Conservation (phyloP, 2,113 vertebrate genomes). For the Labrus mixtus region DNA sequence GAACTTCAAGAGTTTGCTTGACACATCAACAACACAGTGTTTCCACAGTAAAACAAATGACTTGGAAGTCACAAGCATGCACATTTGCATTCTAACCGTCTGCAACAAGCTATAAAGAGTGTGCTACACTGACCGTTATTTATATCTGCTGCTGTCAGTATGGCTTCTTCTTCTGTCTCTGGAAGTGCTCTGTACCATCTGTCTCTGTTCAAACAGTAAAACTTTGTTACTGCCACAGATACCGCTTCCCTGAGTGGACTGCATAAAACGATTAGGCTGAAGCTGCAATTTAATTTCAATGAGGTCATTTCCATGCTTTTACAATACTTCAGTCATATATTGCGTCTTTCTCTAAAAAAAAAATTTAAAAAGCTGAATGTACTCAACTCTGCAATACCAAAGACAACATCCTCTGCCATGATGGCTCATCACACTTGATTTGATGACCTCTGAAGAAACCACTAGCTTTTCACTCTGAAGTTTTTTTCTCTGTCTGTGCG, state of each 20-base stretch:
- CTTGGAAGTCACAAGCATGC: neutral
- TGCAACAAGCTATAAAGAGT: neutral
- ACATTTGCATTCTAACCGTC: neutral
- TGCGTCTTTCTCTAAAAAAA: neutral
- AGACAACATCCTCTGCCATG: constrained; percentile 44
- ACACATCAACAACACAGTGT: no score
- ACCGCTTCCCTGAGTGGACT: constrained; percentile 12
- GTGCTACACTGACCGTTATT: neutral
- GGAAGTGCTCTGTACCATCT: constrained; percentile 24
- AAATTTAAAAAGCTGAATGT: neutral
- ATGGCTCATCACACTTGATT: constrained; percentile 66
- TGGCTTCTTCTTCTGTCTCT: neutral
- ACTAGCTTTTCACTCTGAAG: constrained; percentile 49
- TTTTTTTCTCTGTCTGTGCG: constrained; percentile 40
- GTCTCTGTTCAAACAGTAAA: neutral
- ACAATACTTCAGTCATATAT: constrained; percentile 31
- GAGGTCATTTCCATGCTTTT: constrained; percentile 16
- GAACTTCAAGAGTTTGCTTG: no score
- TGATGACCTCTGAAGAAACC: constrained; percentile 58
- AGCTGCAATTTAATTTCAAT: constrained; percentile 24
- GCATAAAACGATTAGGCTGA: constrained; percentile 32
- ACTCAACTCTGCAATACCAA: constrained; percentile 43
- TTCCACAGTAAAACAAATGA: neutral
- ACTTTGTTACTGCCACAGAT: constrained; percentile 31
- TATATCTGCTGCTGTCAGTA: neutral